Evolutionary conservation across 2,888 invertebrate species (phyloP), one percentile per base, ranked within the genome.

Genomic region (Aethes cnicana): DNA sequence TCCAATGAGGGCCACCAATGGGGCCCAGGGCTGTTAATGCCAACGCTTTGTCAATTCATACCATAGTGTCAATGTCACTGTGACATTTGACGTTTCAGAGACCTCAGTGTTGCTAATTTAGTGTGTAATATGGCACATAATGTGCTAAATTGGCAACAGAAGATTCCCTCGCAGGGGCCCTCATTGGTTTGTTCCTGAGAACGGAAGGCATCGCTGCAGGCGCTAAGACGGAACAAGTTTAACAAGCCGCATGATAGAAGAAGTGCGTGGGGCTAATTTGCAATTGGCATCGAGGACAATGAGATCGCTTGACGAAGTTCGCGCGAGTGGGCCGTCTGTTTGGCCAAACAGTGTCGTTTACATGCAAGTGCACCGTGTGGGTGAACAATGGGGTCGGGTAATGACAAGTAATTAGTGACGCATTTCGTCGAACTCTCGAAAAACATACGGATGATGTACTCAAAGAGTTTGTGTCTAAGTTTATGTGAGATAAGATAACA

Each of bases 361-460:
- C 32, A 47, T 33, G 41, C 64, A 68, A 67, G 63, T 67, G 65
- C 63, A 66, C 42, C 58, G 46, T 53, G 73, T 74, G 71, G 78
- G 77, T 63, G 74, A 68, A 72, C 78, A 78, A 80, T 78, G 62
- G 68, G 57, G 23, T 58, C 59, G 47, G 64, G 62, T 74, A 67
- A 72, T 64, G 53, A 52, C 39, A 54, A 57, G 57, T 64, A 69
- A 74, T 75, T 72, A 70, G 61, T 63, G 61, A 68, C 65, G 59
- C 56, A 65, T 71, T 73, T 66, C 59, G 58, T 57, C 67, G 73
- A 72, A 62, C 72, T 69, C 68, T 66, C 57, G 43, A 58, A 55
- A 54, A 53, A 54, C 56, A 42, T 33, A 18, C 8, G 20, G 14
- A 23, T 47, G 44, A 50, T 44, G 30, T 12, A 30, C 32, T 37